A percentile compares a stretch with the other conserved stretches of the same genome.
phyloP scores from a whole-genome alignment of 2,888 invertebrate species.

The Rosalia funebris region DNA sequence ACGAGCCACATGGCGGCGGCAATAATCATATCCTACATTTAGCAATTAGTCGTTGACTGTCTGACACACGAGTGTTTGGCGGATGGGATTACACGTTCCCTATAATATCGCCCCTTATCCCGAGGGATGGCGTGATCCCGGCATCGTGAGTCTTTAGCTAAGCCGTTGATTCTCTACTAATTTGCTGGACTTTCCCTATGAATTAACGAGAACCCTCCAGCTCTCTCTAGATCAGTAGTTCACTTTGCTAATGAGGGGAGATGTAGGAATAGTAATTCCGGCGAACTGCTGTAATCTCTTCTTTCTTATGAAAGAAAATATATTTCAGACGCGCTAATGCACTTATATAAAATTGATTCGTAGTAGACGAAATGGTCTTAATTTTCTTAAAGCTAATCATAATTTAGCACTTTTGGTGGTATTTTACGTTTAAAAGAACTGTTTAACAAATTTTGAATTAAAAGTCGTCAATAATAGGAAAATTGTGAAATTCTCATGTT shows the following conservation, averaged over 20 bases:
- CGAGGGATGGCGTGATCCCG: slow-evolving; percentile 49
- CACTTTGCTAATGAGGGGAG: slow-evolving; percentile 20
- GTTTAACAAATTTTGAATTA: too few species aligned
- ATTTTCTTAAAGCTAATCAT: too few species aligned
- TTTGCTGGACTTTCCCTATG: slow-evolving; percentile 58
- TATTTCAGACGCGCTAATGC: too few species aligned
- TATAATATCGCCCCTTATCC: slow-evolving; percentile 51
- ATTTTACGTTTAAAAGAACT: too few species aligned
- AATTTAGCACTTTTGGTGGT: too few species aligned
- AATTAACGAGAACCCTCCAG: slow-evolving; percentile 45
- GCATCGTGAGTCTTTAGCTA: slow-evolving; percentile 55
- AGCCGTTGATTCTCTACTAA: slow-evolving; percentile 60
- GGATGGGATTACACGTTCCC: slow-evolving; percentile 53
- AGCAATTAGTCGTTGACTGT: slow-evolving; percentile 56
- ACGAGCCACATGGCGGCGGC: slow-evolving; percentile 27
- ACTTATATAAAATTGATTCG: too few species aligned
- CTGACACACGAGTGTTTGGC: slow-evolving; percentile 53
- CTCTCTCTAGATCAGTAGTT: slow-evolving; percentile 19
- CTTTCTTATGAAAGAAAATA: not conserved
- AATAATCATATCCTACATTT: slow-evolving; percentile 50
- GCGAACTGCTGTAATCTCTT: slow-evolving; percentile 9
- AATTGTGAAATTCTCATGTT: too few species aligned
- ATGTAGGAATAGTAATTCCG: slow-evolving; percentile 19
- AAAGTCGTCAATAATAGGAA: too few species aligned
- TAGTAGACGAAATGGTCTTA: too few species aligned